Base-by-base conservation (phyloP, 2,888 invertebrate genomes). In the Allophyes oxyacanthae region DNA sequence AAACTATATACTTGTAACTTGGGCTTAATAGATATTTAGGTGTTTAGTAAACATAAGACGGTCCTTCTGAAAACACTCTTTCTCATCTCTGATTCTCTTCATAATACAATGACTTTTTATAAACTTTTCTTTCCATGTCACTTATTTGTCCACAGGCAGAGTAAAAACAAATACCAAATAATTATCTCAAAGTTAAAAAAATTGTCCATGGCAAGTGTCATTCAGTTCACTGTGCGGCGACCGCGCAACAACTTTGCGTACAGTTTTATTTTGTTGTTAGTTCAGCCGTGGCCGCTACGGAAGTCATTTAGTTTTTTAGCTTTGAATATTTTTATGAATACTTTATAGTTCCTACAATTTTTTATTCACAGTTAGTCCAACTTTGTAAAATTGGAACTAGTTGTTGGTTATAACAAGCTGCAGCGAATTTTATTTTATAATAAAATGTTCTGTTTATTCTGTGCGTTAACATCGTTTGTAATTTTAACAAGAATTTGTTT, bases 221-320 rank as follows among this genome's bases (percentile, higher is more conserved):
- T 28, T n/a, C 33, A 13, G 28, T 28, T 25, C 65, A 48, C 60
- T 44, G 57, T 70, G 64, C 50, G 60, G 44, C 34, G 15, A 10
- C 26, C 37, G 8, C 46, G 38, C 41, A 40, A 64, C 50, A 53
- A 59, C 54, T 67, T 64, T 44, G 42, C 43, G 30, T 34, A 40
- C 41, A 42, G 37, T 61, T 74, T 70, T 63, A 59, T 70, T 64
- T 53, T 62, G 59, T 60, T 55, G 52, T 50, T 55, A 59, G 53
- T 62, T 56, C 46, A 48, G 20, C 42, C 40, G 14, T 49, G 48
- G 25, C 46, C 25, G 26, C 38, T 51, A 11, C 46, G 59, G 66
- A 62, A 62, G 58, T 70, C 26, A 49, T 64, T 72, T 44, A 15
- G 37, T 37, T 44, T 64, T 61, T 54, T 25, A 26, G 37, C 44